Evolutionary conservation across 2,888 invertebrate species (phyloP), one percentile per base, ranked within the genome.

Genomic region (Drosophila putrida): DNA sequence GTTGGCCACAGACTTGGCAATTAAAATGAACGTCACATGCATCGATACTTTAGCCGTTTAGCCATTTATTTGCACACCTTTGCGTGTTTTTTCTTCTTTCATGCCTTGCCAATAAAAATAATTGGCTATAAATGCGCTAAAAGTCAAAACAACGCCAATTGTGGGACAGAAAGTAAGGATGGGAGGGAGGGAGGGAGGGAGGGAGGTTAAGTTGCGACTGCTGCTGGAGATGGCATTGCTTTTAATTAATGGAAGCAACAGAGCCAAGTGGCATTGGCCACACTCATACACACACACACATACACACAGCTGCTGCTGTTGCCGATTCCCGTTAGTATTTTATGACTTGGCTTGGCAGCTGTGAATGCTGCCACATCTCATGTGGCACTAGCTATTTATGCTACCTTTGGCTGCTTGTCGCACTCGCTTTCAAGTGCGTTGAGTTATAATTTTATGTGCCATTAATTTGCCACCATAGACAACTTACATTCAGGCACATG

Each of bases 381-480:
- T 70, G 66, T 67, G 66, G 61, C 73, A 62, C 59, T 43, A 41
- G 51, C 62, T 61, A 67, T 69, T 66, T 88, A 36, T 70, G 57
- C 62, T 51, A 67, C 75, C 67, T 87, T 67, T 57, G 64, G 54
- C 63, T 49, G 50, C 38, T 65, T 79, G 80, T 73, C 71, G 61
- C 66, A 50, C 54, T 58, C 71, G 68, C 59, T 66, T 76, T 83
- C 83, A 76, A 89, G 74, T 84, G 85, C 77, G 70, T 82, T 76
- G 61, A 70, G 82, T 85, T 84, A 89, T 89, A 84, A 89, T 84
- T 89, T 84, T 89, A 84, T 84, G 84, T 89, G 89, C 89, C 85
- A 84, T 84, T 84, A 84, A 84, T 84, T 84, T 85, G 82, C 88
- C 82, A 59, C 80, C 77, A 51, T 66, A 74, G 68, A 77, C 73